Evolutionary conservation across 2,113 vertebrate genomes (phyloP).

Genomic region (Antigone vipio): DNA sequence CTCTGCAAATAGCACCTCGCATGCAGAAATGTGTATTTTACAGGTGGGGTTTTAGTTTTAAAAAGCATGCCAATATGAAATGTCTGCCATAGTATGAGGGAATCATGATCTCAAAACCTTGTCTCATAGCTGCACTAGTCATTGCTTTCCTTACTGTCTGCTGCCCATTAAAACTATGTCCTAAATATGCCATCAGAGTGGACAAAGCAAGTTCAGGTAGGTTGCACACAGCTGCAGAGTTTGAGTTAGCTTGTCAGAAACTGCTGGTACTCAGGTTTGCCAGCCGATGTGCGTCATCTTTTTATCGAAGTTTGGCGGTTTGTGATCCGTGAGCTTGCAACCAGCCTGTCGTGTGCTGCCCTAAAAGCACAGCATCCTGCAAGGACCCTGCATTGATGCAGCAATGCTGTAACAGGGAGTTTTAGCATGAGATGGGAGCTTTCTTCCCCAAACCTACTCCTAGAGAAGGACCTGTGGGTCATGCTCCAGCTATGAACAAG

Average conservation of each 20-base stretch:
- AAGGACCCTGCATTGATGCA: background rate
- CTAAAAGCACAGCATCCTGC: background rate
- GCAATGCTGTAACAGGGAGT: background rate
- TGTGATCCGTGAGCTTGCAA: background rate
- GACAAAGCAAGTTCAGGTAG: background rate
- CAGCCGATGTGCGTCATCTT: background rate
- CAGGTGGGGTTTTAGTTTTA: background rate
- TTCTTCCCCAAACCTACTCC: background rate
- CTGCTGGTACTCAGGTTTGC: background rate
- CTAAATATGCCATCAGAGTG: background rate
- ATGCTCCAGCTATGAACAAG: background rate
- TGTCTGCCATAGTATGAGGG: background rate
- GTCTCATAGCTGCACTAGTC: background rate
- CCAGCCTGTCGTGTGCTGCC: background rate
- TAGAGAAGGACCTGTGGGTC: background rate
- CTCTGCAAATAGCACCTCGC: background rate
- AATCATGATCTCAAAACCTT: background rate
- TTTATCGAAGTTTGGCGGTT: background rate
- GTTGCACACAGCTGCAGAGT: background rate
- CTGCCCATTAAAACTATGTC: background rate
- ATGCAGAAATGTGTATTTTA: background rate
- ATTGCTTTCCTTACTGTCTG: background rate
- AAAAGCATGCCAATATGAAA: background rate
- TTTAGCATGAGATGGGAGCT: background rate
- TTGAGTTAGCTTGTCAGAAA: background rate